Conservation (phyloP, 2,888 invertebrate genomes). For the Saturnia pavonia region DNA sequence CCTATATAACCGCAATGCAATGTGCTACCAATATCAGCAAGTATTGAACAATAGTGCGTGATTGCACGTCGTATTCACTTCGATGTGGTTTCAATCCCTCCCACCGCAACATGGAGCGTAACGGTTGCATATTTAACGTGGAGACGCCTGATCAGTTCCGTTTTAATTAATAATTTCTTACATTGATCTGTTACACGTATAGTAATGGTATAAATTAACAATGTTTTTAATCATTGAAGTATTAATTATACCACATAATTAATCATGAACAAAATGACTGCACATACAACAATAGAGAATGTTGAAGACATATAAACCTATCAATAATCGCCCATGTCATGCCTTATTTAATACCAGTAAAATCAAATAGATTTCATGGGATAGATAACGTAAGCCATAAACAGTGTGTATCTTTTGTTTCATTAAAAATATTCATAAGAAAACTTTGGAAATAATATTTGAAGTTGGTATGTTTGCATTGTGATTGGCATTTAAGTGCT, state of each 20-base stretch:
- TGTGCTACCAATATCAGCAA: constrained; percentile 11
- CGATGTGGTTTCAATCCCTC: constrained; percentile 51
- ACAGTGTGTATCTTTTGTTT: too few relatives aligned
- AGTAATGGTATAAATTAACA: background rate
- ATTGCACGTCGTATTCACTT: constrained; percentile 55
- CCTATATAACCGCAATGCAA: background rate
- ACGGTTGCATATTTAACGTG: constrained; percentile 41
- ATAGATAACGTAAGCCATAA: too few relatives aligned
- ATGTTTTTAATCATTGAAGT: background rate
- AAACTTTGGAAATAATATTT: background rate
- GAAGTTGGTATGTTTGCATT: too few relatives aligned
- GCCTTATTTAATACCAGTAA: too few relatives aligned
- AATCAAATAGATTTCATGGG: too few relatives aligned
- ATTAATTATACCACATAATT: too few relatives aligned
- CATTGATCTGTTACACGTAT: background rate
- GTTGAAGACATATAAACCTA: too few relatives aligned
- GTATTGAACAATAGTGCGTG: constrained; percentile 53
- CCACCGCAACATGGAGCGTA: constrained; percentile 41
- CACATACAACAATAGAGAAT: too few relatives aligned
- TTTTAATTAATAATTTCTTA: constrained; percentile 41
- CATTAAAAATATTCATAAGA: background rate
- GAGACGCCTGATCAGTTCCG: constrained; percentile 47
- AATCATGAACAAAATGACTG: too few relatives aligned
- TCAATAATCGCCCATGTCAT: too few relatives aligned
- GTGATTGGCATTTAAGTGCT: background rate